These are phyloP conservation scores for Euglossa dilemma DNA, from an alignment of 1,140 invertebrate genomes.

Conservation along the genomic window DNA sequence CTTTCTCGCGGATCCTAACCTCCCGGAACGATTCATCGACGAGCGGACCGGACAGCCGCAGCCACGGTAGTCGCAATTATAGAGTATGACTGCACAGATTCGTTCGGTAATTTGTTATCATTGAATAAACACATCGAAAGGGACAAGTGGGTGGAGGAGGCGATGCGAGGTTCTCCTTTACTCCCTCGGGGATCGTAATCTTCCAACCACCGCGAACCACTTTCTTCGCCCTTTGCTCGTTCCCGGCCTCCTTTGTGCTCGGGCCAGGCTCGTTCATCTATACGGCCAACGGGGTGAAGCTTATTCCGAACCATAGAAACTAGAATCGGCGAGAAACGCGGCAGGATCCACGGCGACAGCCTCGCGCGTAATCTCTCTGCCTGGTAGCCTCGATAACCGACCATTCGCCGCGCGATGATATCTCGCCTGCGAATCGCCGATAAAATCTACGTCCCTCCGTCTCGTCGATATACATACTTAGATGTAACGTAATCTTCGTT, in stretches of 20 bases:
- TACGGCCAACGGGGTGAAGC: background rate
- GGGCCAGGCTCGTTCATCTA: background rate
- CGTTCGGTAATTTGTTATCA: slow-evolving; percentile 79
- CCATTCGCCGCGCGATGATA: background rate
- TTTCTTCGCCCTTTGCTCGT: slow-evolving; percentile 29
- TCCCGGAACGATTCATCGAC: slow-evolving; percentile 59
- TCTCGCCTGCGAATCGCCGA: background rate
- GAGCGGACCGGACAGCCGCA: slow-evolving; percentile 39
- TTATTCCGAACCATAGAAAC: slow-evolving; percentile 5
- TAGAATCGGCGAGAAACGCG: background rate
- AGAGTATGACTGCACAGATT: slow-evolving; percentile 81
- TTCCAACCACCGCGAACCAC: slow-evolving; percentile 46
- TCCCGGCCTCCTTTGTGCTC: slow-evolving; percentile 18
- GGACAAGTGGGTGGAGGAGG: slow-evolving; percentile 51
- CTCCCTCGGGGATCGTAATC: slow-evolving; percentile 45
- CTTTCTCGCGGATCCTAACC: slow-evolving; percentile 67
- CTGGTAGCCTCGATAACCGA: slow-evolving; percentile 26
- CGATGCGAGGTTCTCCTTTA: background rate
- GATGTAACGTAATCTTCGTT: slow-evolving; percentile 9
- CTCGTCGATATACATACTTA: background rate
- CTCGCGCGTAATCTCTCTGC: background rate
- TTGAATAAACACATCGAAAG: slow-evolving; percentile 75
- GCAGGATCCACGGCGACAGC: background rate
- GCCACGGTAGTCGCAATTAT: slow-evolving; percentile 78
- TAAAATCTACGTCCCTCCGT: background rate